Percentiles rank a stretch among this genome's conserved stretches.
These are phyloP conservation scores for Hyaena hyaena DNA, from an alignment of 2,113 vertebrate genomes.

Conservation along the genomic window DNA sequence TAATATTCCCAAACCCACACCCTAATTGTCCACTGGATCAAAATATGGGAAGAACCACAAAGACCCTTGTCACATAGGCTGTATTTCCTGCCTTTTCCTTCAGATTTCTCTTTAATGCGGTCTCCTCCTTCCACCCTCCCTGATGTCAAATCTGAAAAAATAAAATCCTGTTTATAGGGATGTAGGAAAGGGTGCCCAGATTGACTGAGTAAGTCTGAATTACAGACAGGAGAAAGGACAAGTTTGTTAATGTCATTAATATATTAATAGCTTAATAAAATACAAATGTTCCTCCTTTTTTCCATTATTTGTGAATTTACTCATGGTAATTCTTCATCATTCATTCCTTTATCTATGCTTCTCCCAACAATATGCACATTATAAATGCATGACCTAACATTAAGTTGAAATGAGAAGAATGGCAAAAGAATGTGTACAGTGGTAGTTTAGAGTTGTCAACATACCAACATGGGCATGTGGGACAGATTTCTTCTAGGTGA, in stretches of 20 bases:
- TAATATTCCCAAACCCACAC: not conserved
- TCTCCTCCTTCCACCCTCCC: not conserved
- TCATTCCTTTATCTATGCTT: not conserved
- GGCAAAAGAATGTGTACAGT: not conserved
- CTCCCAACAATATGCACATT: not conserved
- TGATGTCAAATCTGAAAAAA: not conserved
- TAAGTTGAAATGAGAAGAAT: not conserved
- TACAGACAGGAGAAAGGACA: not conserved
- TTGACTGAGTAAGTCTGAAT: not conserved
- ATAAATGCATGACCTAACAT: not conserved
- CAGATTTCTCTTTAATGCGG: not conserved
- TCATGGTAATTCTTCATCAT: not conserved
- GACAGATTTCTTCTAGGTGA: not conserved
- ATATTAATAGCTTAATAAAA: not conserved
- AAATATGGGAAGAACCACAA: not conserved
- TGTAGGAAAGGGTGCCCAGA: not conserved
- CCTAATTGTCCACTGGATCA: not conserved
- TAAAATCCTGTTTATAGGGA: not conserved
- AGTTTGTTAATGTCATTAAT: not conserved
- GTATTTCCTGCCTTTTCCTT: not conserved
- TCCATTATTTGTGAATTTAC: not conserved
- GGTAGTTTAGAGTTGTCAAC: not conserved
- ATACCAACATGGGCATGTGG: not conserved
- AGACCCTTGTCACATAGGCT: not conserved
- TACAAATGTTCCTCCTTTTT: not conserved